A percentile compares a stretch with the other conserved stretches of the same genome.
Evolutionary conservation across 2,888 invertebrate species (phyloP).

Genomic region (Eutolmus rufibarbis): DNA sequence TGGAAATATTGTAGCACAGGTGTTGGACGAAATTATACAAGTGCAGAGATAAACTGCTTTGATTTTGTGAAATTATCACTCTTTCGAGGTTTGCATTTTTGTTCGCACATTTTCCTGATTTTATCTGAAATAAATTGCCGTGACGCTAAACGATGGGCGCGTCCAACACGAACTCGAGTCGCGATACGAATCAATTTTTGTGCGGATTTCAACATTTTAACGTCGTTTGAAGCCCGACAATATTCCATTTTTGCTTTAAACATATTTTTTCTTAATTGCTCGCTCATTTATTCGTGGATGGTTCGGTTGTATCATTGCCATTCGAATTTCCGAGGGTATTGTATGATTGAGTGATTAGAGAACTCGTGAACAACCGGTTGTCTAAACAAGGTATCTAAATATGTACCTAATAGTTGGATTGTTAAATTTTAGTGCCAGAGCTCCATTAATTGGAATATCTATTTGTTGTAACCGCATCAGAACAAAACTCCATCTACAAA

Average conservation of each 20-base stretch:
- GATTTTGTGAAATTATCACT: background rate
- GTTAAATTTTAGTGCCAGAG: background rate
- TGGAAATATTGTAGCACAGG: background rate
- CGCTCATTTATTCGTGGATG: background rate
- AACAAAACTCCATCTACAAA: background rate
- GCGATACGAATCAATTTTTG: background rate
- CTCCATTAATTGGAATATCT: background rate
- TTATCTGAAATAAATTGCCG: background rate
- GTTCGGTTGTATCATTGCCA: background rate
- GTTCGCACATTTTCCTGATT: background rate
- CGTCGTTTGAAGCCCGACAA: background rate
- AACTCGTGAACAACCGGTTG: background rate
- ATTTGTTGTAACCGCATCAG: background rate
- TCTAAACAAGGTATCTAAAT: background rate
- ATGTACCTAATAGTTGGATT: background rate
- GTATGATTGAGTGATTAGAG: background rate
- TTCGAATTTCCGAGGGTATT: background rate
- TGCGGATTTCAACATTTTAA: background rate
- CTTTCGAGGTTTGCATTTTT: background rate
- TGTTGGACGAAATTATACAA: background rate
- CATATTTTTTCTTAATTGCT: background rate
- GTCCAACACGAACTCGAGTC: background rate
- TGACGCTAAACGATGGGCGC: background rate
- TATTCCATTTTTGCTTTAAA: background rate
- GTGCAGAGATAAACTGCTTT: background rate